Conservation (phyloP, 2,113 vertebrate species). For the Pholis gunnellus region DNA sequence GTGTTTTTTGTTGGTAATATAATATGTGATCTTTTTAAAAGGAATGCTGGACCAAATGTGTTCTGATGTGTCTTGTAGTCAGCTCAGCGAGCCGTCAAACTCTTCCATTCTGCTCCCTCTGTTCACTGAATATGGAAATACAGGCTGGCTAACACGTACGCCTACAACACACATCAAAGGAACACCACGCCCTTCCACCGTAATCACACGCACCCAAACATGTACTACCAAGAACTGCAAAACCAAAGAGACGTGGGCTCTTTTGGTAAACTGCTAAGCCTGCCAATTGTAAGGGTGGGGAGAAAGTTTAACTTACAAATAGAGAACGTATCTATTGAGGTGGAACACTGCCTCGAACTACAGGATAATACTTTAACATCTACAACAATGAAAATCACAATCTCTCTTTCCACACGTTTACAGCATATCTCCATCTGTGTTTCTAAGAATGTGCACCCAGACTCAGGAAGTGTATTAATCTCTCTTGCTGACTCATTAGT, state of each 20-base stretch:
- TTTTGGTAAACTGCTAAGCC: constrained; percentile 7
- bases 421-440: background rate
- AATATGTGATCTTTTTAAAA: constrained; percentile 7
- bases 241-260: constrained; percentile 61
- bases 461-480: constrained; percentile 1
- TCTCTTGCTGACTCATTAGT: constrained; percentile 25
- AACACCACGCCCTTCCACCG: constrained; percentile 43
- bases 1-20: background rate
- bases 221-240: constrained; percentile 63
- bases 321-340: background rate
- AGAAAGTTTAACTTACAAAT: background rate
- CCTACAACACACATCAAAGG: constrained; percentile 41
- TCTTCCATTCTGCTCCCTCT: background rate
- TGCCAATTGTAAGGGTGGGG: constrained; percentile 29
- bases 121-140: constrained; percentile 3
- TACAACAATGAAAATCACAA: background rate
- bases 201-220: background rate
- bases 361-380: background rate
- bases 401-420: background rate
- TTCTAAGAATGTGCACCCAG: background rate
- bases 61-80: constrained; percentile 1
- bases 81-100: constrained; percentile 23
- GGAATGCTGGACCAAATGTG: background rate
- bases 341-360: background rate
- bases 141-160: constrained; percentile 4